A percentile compares a stretch with the other conserved stretches of the same genome.
Evolutionary conservation across 2,888 invertebrate species (phyloP).

Genomic region (Atrina japonica): DNA sequence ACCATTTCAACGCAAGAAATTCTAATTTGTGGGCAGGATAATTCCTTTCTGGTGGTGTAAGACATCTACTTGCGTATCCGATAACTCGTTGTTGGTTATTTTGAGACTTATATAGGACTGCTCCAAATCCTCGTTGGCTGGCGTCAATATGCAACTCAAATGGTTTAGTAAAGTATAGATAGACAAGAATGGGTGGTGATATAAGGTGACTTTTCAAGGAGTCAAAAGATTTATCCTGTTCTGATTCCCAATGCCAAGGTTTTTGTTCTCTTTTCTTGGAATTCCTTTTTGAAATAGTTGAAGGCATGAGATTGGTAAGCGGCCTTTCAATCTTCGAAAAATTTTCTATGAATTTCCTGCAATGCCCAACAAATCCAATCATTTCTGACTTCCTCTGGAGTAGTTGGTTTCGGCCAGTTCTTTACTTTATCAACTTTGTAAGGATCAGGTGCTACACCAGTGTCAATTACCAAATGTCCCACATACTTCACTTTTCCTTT

Average conservation of each 20-base stretch:
- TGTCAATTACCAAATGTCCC: too few relatives aligned
- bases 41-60: slow-evolving; percentile 40
- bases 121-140: slow-evolving; percentile 33
- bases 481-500: too few relatives aligned
- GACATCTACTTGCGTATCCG: slow-evolving; percentile 49
- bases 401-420: too few relatives aligned
- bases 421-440: too few relatives aligned
- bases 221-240: background rate
- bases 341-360: too few relatives aligned
- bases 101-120: slow-evolving; percentile 40
- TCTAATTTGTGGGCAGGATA: too few relatives aligned
- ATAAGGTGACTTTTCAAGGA: background rate
- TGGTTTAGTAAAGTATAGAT: slow-evolving; percentile 21
- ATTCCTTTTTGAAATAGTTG: background rate
- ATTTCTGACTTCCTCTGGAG: too few relatives aligned
- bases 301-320: background rate
- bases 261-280: background rate
- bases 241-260: background rate
- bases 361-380: too few relatives aligned
- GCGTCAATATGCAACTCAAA: slow-evolving; percentile 51
- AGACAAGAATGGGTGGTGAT: background rate
- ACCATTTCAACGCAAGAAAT: too few relatives aligned
- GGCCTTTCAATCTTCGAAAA: too few relatives aligned
- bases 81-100: too few relatives aligned
- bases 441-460: too few relatives aligned